Evolutionary conservation across 1,140 invertebrate genomes (phyloP), one percentile per base, ranked within the genome.

Genomic region (Philopotamus ludificatus): DNA sequence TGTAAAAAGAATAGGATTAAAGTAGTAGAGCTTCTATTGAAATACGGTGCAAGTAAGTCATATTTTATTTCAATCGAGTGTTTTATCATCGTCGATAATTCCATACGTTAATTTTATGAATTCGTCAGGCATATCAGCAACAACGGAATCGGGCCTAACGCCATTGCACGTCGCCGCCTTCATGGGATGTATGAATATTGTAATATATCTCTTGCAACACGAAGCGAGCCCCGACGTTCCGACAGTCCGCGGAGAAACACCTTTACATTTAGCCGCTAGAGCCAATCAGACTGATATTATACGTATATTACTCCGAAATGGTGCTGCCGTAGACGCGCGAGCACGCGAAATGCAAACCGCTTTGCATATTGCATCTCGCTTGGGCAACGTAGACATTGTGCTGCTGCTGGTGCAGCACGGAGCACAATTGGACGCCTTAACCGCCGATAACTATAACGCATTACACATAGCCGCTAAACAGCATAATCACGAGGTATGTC

Each of bases 131-230:
- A 87, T 87, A 16, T 84, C 85, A 73, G 85, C 85, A 3, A 87
- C 86, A 2, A 87, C 85, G 1, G 85, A 87, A 73, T 86, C 85
- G 59, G 97, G 97, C 1, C 80, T 99, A 70, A 97, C 97, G n/a
- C 96, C 96, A 1, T 84, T 99, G 15, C 97, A 99, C 79, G 96
- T 99, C 59, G 95, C 96, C 9, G 90, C 93, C 57, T 98, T 99
- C 82, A 99, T 99, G 96, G 97, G 97, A 49, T 96, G 95, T 80
- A 98, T 98, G 93, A 98, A 98, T 79, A 99, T 99, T 74, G 96
- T 98, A 50, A 96, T 99, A 72, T 98, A 94, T 78, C 83, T 99
- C 68, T 86, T 99, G 64, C 94, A 97, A 82, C 92, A 96, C 76
- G 95, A 96, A 73, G 95, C 96, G 55, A 95, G 92, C 80, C 93